Base-by-base conservation (phyloP, 1,140 invertebrate genomes). In the Aleiodes sp. region DNA sequence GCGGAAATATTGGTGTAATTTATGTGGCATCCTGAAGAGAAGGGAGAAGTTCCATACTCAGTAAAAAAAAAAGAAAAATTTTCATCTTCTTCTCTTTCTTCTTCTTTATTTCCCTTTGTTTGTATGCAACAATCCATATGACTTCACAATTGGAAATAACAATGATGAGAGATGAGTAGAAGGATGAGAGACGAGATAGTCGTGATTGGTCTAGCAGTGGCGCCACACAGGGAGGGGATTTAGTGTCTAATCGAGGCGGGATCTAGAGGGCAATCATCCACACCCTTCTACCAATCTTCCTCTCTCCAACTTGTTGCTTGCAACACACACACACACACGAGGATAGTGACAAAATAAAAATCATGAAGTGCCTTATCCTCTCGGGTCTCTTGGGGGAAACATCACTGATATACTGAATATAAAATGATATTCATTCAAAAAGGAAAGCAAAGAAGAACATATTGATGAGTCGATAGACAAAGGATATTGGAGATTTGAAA, bases 1-100 rank as follows among this genome's bases (percentile, higher is more conserved):
- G 83, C 81, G 82, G 84, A 86, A 86, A 85, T 84, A 84, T 86
- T 83, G 81, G 71, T 72, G 78, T 84, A 84, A 85, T 86, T 84
- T 86, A 86, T 82, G 83, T 81, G 83, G 76, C 79, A 79, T 82
- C 80, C 78, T 77, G 76, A 76, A 79, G 57, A 60, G 46, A 60
- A 67, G 66, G 52, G 66, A 71, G 69, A 73, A 71, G 72, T 68
- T 33, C 70, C 28, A 61, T 31, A 19, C 29, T 19, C 3, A 29
- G 3, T n/a, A 21, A 31, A 52, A 28, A 65, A 59, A 59, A 0
- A 59, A 7, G 16, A 31, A 2, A 59, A 59, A 57, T 10, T 59
- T n/a, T n/a, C n/a, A n/a, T n/a, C n/a, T n/a, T n/a, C n/a, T n/a
- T n/a, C n/a, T n/a, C n/a, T 52, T 52, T 52, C 26, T 61, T 31